A percentile compares a stretch with the other conserved stretches of the same genome.
Evolutionary conservation across 2,113 vertebrate genomes (phyloP).

Genomic region (Callaeas wilsoni): DNA sequence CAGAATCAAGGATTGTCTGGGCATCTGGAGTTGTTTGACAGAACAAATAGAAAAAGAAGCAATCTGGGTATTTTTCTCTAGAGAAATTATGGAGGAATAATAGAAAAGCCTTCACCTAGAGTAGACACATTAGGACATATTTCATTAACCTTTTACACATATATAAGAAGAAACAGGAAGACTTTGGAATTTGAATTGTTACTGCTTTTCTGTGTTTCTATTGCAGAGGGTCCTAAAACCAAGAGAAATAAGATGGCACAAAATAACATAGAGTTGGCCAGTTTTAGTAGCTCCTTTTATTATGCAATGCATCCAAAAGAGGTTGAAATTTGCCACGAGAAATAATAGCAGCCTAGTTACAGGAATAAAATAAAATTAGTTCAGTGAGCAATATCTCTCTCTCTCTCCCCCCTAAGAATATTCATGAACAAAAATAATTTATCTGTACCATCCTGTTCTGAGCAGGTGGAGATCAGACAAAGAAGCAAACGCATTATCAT

Average conservation of each 20-base stretch:
- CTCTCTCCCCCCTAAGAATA: not conserved
- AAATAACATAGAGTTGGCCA: not conserved
- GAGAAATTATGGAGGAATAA: not conserved
- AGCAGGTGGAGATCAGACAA: not conserved
- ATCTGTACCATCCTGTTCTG: not conserved
- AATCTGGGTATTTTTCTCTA: not conserved
- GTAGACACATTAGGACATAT: not conserved
- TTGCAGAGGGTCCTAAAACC: not conserved
- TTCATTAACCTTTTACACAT: not conserved
- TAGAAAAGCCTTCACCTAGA: not conserved
- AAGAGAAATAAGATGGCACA: not conserved
- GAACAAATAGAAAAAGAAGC: not conserved
- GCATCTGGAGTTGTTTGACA: not conserved
- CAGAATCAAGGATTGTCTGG: not conserved
- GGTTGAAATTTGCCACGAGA: not conserved
- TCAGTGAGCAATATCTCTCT: not conserved
- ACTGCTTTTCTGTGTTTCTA: not conserved
- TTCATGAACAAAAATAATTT: not conserved
- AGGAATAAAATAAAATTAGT: not conserved
- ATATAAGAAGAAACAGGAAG: not conserved
- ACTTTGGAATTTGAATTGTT: not conserved
- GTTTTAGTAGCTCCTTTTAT: not conserved
- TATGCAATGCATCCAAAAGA: not conserved
- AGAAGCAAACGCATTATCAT: not conserved
- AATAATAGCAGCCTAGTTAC: not conserved